Conservation (phyloP, 2,888 invertebrate genomes). For the Drosophila eohydei region DNA sequence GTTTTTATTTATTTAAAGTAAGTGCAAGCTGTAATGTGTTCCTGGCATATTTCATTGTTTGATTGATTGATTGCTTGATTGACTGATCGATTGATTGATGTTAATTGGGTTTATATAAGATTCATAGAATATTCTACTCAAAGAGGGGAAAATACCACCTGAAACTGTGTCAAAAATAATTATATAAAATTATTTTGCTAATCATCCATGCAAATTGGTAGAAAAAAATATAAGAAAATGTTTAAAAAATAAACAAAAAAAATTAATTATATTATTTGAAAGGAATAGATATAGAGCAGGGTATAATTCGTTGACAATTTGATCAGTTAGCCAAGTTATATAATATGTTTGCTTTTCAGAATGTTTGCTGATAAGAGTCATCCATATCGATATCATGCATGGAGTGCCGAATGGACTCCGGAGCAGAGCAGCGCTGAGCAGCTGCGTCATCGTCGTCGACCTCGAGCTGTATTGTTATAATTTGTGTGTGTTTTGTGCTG, state of each 20-base stretch:
- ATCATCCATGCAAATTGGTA: no score
- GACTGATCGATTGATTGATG: not conserved
- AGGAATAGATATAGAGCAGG: not conserved
- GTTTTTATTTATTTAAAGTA: no score
- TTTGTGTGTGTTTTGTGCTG: not conserved
- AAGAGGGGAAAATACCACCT: no score
- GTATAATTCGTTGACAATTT: not conserved
- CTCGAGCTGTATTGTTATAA: constrained; percentile 31
- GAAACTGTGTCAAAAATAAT: no score
- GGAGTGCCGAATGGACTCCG: constrained; percentile 10
- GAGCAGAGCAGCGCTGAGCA: constrained; percentile 38
- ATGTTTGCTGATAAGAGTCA: constrained; percentile 26
- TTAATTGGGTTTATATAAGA: no score
- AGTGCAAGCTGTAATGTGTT: no score
- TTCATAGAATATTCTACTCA: no score
- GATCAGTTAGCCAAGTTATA: not conserved
- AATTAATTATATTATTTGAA: no score
- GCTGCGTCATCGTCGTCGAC: constrained; percentile 59
- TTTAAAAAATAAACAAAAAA: no score
- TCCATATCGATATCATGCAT: constrained; percentile 31
- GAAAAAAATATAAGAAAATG: no score
- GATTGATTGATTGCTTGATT: not conserved
- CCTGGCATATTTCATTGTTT: no score
- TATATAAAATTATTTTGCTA: no score
- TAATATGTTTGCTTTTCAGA: constrained; percentile 1